Evolutionary conservation across 2,888 invertebrate species (phyloP), one percentile per base, ranked within the genome.

Genomic region (Pilophorus perplexus): DNA sequence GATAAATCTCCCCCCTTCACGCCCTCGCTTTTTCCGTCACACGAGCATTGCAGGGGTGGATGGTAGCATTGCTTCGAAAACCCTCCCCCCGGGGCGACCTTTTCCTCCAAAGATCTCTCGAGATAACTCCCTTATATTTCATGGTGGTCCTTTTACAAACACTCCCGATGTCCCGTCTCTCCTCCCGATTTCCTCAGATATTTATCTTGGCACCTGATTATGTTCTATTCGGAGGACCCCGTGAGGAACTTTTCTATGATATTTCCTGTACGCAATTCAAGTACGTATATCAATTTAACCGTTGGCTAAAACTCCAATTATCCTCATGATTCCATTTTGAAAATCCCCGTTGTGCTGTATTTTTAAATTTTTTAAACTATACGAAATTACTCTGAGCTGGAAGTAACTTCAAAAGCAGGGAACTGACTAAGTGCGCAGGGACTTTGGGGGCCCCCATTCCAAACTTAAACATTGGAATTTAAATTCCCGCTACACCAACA

Each of bases 41-140:
- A 18, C 37, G n/a, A 54, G 37, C 37, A 18, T 28, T 40, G 57
- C 57, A 40, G 57, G 57, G 57, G 25, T 27, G 50, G 23, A 25
- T 27, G 50, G 50, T 8, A 27, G 57, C 20, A 20, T 42, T 23
- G 57, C n/a, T 25, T 25, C 50, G 48, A 4, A 27, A 6, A 38
- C 57, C 22, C 50, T 28, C 14, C 16, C 28, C 28, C 33, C n/a
- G 14, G 33, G 18, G 27, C 52, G 12, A 5, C 22, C 52, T 20
- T 52, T 46, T 60, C 27, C n/a, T n/a, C 28, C 46, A 18, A 57
- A 60, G 46, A 60, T 60, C 60, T 46, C 50, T 60, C 60, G 37
- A 60, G 60, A 60, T 60, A 60, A 60, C 44, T 12, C 60, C 60
- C 46, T 60, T 60, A 46, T 60, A 60, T 60, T 60, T 60, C 60